phyloP scores from a whole-genome alignment of 1,140 invertebrate species.

The Bombyx mandarina region DNA sequence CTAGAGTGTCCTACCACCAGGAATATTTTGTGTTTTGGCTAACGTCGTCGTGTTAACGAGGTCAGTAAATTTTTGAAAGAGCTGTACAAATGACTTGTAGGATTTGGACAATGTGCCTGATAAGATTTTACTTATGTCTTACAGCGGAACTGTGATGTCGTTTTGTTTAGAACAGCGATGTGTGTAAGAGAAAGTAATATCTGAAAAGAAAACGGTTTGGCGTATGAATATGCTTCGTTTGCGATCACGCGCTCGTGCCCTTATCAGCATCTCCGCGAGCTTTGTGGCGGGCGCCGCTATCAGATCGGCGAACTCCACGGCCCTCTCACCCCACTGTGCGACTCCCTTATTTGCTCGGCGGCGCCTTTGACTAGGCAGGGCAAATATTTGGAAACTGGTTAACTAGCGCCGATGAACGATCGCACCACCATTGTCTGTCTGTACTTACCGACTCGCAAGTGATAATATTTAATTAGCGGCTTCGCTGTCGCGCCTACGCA shows the following conservation, averaged over 20 bases:
- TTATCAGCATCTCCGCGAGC: constrained; percentile 33
- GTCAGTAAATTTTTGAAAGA: too few relatives aligned
- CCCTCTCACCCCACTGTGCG: constrained; percentile 10
- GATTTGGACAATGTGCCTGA: too few relatives aligned
- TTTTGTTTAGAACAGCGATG: too few relatives aligned
- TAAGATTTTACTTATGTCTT: too few relatives aligned
- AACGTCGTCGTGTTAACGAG: too few relatives aligned
- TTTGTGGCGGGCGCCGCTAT: constrained; percentile 21
- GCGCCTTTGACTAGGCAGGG: constrained; percentile 47
- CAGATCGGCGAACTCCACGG: constrained; percentile 25
- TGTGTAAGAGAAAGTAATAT: constrained; percentile 6
- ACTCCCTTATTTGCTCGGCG: constrained; percentile 40
- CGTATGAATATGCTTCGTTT: constrained; percentile 16
- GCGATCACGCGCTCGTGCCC: constrained; percentile 22
- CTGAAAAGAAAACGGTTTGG: constrained; percentile 22
- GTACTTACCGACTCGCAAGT: constrained; percentile 42
- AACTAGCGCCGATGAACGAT: constrained; percentile 56
- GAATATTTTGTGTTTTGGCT: too few relatives aligned
- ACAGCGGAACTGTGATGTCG: too few relatives aligned
- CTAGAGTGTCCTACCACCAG: too few relatives aligned
- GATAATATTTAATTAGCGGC: constrained; percentile 67
- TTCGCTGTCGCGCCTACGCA: constrained; percentile 51
- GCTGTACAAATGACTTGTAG: too few relatives aligned
- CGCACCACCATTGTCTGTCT: constrained; percentile 51
- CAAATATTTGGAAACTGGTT: constrained; percentile 64